Percentiles rank a stretch among this genome's conserved stretches.
Evolutionary conservation across 1,140 invertebrate genomes (phyloP).

Genomic region (Helicoverpa zea): DNA sequence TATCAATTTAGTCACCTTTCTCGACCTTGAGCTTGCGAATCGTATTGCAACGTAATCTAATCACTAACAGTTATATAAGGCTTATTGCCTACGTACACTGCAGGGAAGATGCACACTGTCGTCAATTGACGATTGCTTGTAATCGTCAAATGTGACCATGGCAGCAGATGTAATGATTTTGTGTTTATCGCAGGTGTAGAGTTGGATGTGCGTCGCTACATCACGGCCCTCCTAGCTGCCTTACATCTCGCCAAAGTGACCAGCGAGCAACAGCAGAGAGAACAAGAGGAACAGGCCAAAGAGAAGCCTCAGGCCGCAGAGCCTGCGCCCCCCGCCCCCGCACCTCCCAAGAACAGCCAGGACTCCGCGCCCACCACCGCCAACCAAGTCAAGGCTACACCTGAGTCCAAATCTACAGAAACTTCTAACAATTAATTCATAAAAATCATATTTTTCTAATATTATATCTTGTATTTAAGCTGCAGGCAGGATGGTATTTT

Average conservation of each 20-base stretch:
- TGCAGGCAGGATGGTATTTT: constrained; percentile 25
- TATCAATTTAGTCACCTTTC: neutral
- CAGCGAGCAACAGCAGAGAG: constrained; percentile 87
- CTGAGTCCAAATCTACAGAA: constrained; percentile 75
- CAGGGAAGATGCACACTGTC: no score
- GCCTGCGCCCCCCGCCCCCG: constrained; percentile 47
- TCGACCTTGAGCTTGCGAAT: neutral
- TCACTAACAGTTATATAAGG: neutral
- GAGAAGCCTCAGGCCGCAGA: constrained; percentile 74
- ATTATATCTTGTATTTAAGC: constrained; percentile 43
- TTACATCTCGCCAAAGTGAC: constrained; percentile 89
- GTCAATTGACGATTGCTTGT: no score
- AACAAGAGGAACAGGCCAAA: constrained; percentile 57
- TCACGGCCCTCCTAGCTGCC: constrained; percentile 88
- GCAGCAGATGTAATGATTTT: no score
- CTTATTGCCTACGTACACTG: neutral
- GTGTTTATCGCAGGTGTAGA: constrained; percentile 68
- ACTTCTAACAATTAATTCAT: constrained; percentile 53
- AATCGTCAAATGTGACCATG: no score
- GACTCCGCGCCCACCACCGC: constrained; percentile 86
- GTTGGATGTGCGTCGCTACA: constrained; percentile 88
- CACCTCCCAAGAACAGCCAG: constrained; percentile 40
- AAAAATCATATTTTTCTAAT: constrained; percentile 36
- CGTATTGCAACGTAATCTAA: constrained; percentile 6
- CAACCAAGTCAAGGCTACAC: constrained; percentile 75